Conservation (phyloP, 35 echinoderm and acorn worm genomes). For the Hemicentrotus pulcherrimus region DNA sequence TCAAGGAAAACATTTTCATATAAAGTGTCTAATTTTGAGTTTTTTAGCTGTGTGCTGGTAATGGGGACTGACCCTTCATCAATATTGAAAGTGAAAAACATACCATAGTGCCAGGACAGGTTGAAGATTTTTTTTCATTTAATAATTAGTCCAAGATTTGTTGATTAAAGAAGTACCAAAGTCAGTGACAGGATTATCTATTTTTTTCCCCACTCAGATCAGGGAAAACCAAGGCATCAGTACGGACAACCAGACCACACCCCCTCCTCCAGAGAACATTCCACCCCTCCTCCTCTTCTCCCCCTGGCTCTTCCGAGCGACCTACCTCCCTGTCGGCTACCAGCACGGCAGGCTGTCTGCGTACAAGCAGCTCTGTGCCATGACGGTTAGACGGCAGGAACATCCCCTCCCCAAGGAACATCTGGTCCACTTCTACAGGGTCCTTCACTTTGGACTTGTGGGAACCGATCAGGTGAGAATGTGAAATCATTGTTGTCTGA, state of each 20-base stretch:
- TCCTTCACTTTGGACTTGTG: constrained; percentile 89
- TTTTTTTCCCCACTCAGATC: constrained; percentile 46
- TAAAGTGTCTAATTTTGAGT: too few relatives aligned
- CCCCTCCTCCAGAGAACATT: constrained; percentile 95
- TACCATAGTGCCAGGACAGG: too few relatives aligned
- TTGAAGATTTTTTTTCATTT: too few relatives aligned
- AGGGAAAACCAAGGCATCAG: constrained; percentile 93
- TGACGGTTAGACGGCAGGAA: constrained; percentile 86
- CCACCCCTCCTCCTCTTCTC: constrained; percentile 88
- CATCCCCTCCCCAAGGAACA: constrained; percentile 84
- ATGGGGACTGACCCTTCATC: too few relatives aligned
- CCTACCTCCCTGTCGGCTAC: constrained; percentile 65
- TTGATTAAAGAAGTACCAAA: too few relatives aligned
- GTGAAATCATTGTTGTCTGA: not conserved
- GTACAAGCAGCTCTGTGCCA: constrained; percentile 84
- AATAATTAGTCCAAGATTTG: too few relatives aligned
- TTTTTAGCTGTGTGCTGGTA: too few relatives aligned
- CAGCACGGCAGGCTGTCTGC: constrained; percentile 85
- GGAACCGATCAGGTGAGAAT: constrained; percentile 87
- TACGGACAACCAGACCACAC: constrained; percentile 93
- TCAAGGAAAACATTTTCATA: too few relatives aligned
- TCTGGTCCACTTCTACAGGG: constrained; percentile 89
- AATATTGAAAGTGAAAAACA: too few relatives aligned
- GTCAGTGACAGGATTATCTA: too few relatives aligned
- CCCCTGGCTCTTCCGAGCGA: constrained; percentile 94